Conservation (phyloP, 2,113 vertebrate genomes). For the Spermophilus dauricus region DNA sequence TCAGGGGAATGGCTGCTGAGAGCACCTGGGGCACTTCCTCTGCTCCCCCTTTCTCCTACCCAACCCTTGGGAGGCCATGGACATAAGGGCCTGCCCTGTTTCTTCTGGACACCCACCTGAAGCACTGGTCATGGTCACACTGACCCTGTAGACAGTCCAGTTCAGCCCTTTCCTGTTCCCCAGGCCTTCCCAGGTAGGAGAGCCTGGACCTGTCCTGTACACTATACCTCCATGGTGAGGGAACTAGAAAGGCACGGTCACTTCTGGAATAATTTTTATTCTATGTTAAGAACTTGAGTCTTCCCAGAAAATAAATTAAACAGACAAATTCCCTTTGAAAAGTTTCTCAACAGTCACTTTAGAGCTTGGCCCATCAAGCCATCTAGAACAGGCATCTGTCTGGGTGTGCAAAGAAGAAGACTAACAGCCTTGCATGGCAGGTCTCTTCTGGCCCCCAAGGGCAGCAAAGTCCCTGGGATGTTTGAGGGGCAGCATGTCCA, state of each 20-base stretch:
- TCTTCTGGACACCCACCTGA: background rate
- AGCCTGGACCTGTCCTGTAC: background rate
- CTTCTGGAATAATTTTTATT: background rate
- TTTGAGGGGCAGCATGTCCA: rapidly evolving
- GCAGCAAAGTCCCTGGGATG: rapidly evolving
- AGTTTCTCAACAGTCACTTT: background rate
- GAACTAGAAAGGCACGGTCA: background rate
- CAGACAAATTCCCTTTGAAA: background rate
- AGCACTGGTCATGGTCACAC: background rate
- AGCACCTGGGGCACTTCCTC: rapidly evolving
- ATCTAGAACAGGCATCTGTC: background rate
- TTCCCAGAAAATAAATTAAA: constrained; percentile 28
- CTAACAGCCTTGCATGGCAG: background rate
- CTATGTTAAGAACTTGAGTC: background rate
- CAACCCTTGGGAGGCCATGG: background rate
- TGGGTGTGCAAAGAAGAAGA: too few relatives aligned
- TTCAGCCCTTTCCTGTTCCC: background rate
- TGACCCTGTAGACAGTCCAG: background rate
- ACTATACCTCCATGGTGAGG: background rate
- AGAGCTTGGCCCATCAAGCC: background rate
- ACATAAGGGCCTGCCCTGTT: background rate
- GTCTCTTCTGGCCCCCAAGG: background rate
- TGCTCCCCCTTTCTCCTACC: too few relatives aligned
- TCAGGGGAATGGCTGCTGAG: rapidly evolving
- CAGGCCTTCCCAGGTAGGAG: too few relatives aligned